phyloP scores from a whole-genome alignment of 2,113 vertebrate species.

The Pygoscelis adeliae region DNA sequence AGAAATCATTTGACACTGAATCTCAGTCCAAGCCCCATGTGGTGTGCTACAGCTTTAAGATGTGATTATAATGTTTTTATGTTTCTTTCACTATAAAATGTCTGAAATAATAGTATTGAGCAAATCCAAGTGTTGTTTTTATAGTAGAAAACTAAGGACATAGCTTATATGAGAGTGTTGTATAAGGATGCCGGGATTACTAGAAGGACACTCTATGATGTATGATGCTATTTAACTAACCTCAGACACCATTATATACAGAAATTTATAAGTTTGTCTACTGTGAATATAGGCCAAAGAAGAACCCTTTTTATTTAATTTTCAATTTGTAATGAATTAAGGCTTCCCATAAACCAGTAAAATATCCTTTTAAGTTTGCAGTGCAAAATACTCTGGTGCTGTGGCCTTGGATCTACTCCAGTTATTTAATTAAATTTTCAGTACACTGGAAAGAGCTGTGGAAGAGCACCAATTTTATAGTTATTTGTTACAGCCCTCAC shows the following conservation, averaged over 20 bases:
- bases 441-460: background rate
- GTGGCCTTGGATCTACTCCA: background rate
- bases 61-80: background rate
- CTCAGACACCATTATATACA: background rate
- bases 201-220: background rate
- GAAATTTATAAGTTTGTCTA: background rate
- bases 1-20: background rate
- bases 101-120: background rate
- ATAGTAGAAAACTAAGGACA: background rate
- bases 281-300: background rate
- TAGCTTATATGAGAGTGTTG: background rate
- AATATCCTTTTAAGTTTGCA: background rate
- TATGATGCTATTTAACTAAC: background rate
- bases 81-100: background rate
- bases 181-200: background rate
- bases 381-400: background rate
- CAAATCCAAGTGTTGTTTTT: background rate
- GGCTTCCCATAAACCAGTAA: background rate
- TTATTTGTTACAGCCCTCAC: background rate
- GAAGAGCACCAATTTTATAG: background rate
- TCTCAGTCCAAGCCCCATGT: background rate
- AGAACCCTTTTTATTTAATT: background rate
- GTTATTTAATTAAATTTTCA: constrained; percentile 2
- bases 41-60: background rate
- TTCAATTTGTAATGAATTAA: background rate